Base-by-base conservation (phyloP, 2,797 vertebrate species). In the Sphenodon punctatus region DNA sequence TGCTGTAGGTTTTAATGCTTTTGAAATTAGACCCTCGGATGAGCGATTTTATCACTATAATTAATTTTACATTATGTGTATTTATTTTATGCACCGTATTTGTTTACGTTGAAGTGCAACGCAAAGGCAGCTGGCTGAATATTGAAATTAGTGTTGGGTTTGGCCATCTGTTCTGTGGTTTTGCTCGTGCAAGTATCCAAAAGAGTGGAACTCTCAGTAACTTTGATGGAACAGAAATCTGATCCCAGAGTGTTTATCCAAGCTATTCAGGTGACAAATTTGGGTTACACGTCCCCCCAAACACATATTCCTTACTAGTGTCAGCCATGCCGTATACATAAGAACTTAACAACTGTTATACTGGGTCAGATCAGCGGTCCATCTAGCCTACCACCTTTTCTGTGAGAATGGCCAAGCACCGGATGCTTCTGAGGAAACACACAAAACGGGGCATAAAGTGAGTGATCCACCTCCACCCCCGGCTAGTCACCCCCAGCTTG, bases 61-160 rank as follows among this genome's bases (percentile, higher is more conserved):
- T 53, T 17, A 58, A 58, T 58, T n/a, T n/a, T n/a, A n/a, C n/a
- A 58, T 58, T 22, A 36, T 58, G 23, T 55, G 22, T 22, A 20
- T 11, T 56, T 56, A 22, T 32, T 22, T 36, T 53, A 36, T 22
- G 55, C 55, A 58, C 20, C 36, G 23, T 13, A 58, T 11, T 22
- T 36, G 3, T 34, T 19, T 34, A 22, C 32, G 11, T 17, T 56
- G 56, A 34, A 22, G 56, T 10, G 56, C 19, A 36, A 22, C 22
- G 32, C 17, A 56, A 56, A 34, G 19, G 45, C 19, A 20, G 43
- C 19, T 20, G 43, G 27, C 14, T 51, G n/a, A 51, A 27, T 51
- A 27, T 43, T 73, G 14, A 23, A 16, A 27, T 2, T 0, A 0
- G 4, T 1, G 0, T 34, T 19, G 63, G 23, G 6, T 15, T 77